Evolutionary conservation across 2,888 invertebrate genomes (phyloP).

Genomic region (Caenorhabditis auriculariae): DNA sequence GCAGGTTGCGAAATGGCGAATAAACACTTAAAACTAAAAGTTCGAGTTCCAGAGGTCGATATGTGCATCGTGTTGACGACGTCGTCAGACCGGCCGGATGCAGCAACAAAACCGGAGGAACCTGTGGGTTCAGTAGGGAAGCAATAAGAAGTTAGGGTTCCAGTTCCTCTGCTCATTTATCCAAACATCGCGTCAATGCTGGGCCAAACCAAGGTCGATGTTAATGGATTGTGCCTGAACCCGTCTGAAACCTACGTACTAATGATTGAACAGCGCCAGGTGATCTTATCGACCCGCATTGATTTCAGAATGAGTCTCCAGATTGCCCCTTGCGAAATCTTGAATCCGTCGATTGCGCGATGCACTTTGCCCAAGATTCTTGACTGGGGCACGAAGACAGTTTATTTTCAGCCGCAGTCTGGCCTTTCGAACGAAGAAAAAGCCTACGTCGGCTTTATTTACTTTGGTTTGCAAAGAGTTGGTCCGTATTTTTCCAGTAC

Average conservation of each 20-base stretch:
- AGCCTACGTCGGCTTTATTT: slow-evolving; percentile 56
- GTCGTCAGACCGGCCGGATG: slow-evolving; percentile 87
- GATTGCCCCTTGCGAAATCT: slow-evolving; percentile 26
- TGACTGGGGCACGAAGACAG: slow-evolving; percentile 44
- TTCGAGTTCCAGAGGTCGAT: too few relatives aligned
- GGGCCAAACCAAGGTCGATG: slow-evolving; percentile 90
- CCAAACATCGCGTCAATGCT: slow-evolving; percentile 95
- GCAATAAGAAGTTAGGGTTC: too few relatives aligned
- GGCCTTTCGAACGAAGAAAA: slow-evolving; percentile 31
- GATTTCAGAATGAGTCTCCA: slow-evolving; percentile 1
- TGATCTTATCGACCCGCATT: background rate
- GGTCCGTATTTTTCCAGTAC: background rate
- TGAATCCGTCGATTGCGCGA: slow-evolving; percentile 38
- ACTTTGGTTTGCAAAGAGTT: slow-evolving; percentile 54
- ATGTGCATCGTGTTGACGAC: slow-evolving; percentile 89
- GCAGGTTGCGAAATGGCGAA: too few relatives aligned
- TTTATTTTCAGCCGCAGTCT: slow-evolving; percentile 36
- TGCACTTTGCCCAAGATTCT: slow-evolving; percentile 33
- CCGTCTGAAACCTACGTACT: slow-evolving; percentile 50
- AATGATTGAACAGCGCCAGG: slow-evolving; percentile 30
- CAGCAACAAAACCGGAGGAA: slow-evolving; percentile 54
- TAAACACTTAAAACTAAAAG: too few relatives aligned
- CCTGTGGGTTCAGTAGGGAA: slow-evolving; percentile 23
- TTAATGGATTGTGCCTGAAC: slow-evolving; percentile 90
- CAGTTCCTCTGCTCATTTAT: slow-evolving; percentile 41